Evolutionary conservation across 2,888 invertebrate species (phyloP).

Genomic region (Latheticus oryzae): DNA sequence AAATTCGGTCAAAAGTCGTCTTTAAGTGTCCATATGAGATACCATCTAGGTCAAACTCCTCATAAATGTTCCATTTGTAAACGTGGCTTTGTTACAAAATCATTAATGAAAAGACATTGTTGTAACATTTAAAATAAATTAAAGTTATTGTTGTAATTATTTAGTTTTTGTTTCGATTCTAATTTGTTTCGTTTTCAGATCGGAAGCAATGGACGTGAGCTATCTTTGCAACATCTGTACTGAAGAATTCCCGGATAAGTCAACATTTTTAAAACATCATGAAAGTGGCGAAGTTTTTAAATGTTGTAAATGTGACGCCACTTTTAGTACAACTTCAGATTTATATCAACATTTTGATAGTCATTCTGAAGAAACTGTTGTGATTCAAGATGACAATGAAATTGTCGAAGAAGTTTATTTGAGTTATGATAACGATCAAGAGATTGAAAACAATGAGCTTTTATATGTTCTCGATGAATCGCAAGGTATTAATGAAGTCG

Average conservation of each 20-base stretch:
- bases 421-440: constrained; percentile 53
- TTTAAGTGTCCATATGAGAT: constrained; percentile 15
- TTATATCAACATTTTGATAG: constrained; percentile 60
- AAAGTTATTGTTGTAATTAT: too few relatives aligned
- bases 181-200: constrained; percentile 45
- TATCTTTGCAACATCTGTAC: constrained; percentile 63
- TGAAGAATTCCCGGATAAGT: constrained; percentile 56
- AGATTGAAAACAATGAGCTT: constrained; percentile 54
- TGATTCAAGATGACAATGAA: constrained; percentile 45
- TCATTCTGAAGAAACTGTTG: constrained; percentile 51
- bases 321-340: constrained; percentile 56
- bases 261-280: constrained; percentile 59
- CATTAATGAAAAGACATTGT: not conserved
- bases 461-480: constrained; percentile 61
- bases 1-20: not conserved
- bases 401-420: constrained; percentile 50
- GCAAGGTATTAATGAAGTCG: constrained; percentile 60
- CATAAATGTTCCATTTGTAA: constrained; percentile 48
- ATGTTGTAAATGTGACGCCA: constrained; percentile 60
- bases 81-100: constrained; percentile 22
- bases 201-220: constrained; percentile 44
- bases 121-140: not conserved
- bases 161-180: constrained; percentile 3
- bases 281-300: constrained; percentile 55
- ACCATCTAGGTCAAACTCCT: constrained; percentile 38